phyloP scores from a whole-genome alignment of 1,140 invertebrate species.

The Bombus ignitus region DNA sequence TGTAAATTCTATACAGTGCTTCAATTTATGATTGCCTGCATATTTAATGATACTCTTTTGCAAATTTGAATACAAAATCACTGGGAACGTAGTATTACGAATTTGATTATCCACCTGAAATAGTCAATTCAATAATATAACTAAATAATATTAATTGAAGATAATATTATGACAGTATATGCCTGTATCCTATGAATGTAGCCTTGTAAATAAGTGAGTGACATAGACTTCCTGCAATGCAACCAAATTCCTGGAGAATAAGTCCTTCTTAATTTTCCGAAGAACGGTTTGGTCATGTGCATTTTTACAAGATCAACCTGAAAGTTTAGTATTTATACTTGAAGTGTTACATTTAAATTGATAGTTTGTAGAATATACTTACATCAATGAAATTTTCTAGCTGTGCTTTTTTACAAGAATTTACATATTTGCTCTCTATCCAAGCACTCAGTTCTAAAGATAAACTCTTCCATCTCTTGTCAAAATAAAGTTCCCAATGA shows the following conservation, averaged over 20 bases:
- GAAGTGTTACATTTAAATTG: background rate
- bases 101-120: constrained; percentile 92
- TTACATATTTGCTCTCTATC: constrained; percentile 91
- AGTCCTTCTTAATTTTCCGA: constrained; percentile 88
- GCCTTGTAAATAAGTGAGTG: constrained; percentile 87
- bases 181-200: constrained; percentile 88
- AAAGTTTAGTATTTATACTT: constrained; percentile 59
- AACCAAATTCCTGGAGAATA: constrained; percentile 91
- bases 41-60: constrained; percentile 75
- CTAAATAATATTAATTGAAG: background rate
- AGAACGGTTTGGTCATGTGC: constrained; percentile 94
- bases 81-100: constrained; percentile 89
- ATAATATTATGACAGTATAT: constrained; percentile 7
- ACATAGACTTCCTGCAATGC: constrained; percentile 88
- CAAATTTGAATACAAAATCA: constrained; percentile 87
- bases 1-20: constrained; percentile 88
- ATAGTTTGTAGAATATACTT: constrained; percentile 42
- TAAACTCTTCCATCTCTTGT: constrained; percentile 90
- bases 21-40: constrained; percentile 81
- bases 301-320: constrained; percentile 92
- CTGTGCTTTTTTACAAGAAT: constrained; percentile 87
- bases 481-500: constrained; percentile 92
- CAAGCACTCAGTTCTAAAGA: constrained; percentile 90
- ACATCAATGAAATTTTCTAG: constrained; percentile 88
- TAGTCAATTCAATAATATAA: constrained; percentile 46